These are phyloP conservation scores for Epinephelus coioides DNA, from an alignment of 2,797 vertebrate species.

Conservation along the genomic window DNA sequence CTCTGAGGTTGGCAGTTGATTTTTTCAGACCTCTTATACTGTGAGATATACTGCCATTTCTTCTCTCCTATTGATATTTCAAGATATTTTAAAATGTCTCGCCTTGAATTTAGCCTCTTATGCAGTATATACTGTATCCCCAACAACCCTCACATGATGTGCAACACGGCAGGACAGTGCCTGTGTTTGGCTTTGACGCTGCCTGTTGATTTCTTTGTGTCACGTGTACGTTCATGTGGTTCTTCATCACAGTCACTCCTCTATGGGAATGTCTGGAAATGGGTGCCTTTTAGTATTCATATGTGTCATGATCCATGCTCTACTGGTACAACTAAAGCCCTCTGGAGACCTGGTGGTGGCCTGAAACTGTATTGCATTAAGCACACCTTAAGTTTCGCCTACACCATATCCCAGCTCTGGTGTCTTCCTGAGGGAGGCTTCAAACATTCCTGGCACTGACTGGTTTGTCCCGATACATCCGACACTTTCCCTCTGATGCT, in stretches of 20 bases:
- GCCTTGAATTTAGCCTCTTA: slow-evolving; percentile 35
- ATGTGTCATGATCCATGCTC: neutral
- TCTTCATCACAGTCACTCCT: too few species aligned
- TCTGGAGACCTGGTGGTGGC: neutral
- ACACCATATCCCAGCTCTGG: neutral
- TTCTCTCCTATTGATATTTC: slow-evolving; percentile 1
- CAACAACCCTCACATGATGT: slow-evolving; percentile 8
- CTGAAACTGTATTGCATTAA: neutral
- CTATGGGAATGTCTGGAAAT: too few species aligned
- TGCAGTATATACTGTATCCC: slow-evolving; percentile 6
- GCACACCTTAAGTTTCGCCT: neutral
- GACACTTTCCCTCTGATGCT: neutral
- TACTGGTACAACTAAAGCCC: slow-evolving; percentile 9
- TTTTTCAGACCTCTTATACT: slow-evolving; percentile 39
- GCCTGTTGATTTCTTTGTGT: slow-evolving; percentile 3
- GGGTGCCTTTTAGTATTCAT: neutral
- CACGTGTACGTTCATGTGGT: neutral
- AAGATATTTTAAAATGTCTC: neutral
- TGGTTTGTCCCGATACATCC: neutral
- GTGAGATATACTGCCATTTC: slow-evolving; percentile 24
- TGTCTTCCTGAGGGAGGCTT: neutral
- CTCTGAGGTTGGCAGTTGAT: slow-evolving; percentile 40
- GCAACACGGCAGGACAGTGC: neutral
- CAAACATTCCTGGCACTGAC: neutral
- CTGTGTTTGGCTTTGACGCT: slow-evolving; percentile 15